Percentiles rank a stretch among this genome's conserved stretches.
These are phyloP conservation scores for Eptesicus fuscus DNA, from an alignment of 2,113 vertebrate genomes.

Conservation along the genomic window DNA sequence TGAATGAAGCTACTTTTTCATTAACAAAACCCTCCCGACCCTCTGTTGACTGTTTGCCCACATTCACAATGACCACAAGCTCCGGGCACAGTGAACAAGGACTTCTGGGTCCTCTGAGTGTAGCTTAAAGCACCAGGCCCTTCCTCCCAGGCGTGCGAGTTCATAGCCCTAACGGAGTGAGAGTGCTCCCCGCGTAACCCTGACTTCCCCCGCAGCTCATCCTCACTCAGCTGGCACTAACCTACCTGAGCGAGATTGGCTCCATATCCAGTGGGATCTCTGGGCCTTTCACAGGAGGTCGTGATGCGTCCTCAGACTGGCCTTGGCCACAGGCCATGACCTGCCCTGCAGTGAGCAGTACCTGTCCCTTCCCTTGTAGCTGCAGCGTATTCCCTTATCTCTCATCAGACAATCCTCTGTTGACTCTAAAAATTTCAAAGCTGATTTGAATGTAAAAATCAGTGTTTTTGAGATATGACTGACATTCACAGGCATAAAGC, in stretches of 20 bases:
- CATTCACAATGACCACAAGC: background rate
- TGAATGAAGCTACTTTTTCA: background rate
- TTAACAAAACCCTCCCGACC: background rate
- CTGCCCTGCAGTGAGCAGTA: fast-evolving
- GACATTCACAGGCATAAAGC: background rate
- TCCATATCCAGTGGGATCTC: background rate
- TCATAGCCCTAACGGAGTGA: background rate
- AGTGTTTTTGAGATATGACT: background rate
- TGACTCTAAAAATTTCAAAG: background rate
- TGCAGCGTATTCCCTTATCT: background rate
- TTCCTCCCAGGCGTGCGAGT: fast-evolving
- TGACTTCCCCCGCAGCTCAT: background rate
- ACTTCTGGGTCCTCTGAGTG: background rate
- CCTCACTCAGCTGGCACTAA: background rate
- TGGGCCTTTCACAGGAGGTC: background rate
- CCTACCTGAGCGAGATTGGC: background rate
- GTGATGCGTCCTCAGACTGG: fast-evolving
- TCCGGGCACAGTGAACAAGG: background rate
- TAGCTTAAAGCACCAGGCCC: background rate
- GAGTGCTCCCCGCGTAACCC: background rate
- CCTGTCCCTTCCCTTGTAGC: background rate
- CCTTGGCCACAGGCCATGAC: background rate
- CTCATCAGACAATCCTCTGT: background rate
- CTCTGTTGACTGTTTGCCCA: background rate
- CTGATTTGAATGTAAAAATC: background rate